Base-by-base conservation (phyloP, 2,888 invertebrate species). In the Alloplasta piceator region DNA sequence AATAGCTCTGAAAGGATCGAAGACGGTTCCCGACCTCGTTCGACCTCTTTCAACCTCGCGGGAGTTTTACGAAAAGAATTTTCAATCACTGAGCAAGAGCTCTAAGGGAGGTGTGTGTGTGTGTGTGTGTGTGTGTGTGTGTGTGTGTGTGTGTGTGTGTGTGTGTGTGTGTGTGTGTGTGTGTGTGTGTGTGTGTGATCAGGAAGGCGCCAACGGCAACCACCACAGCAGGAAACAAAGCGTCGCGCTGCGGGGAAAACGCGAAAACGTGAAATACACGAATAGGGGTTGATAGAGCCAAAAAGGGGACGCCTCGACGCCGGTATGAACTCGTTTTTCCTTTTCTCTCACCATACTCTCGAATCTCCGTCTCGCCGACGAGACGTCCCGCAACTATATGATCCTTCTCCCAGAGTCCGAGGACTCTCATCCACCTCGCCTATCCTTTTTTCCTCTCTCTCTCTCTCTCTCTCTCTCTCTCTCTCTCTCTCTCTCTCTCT, bases 231-330 rank as follows among this genome's bases (percentile, higher is more conserved):
- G 78, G 67, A 72, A 67, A 72, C 78, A 78, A 73, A 73, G 67
- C 66, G 60, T 61, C 73, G 26, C 56, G 26, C 26, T 26, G 26
- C 26, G 26, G 26, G 26, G 26, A 26, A 26, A 26, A 26, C 26
- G 26, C 26, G 26, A 26, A 64, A 77, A 66, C 56, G 64, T 12
- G 26, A 61, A 55, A 67, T 10, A 67, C 52, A 26, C 26, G 26
- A 26, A 26, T 3, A 61, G 55, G 73, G 67, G 61, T 56, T 68
- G 55, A 56, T 12, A 36, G 26, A 39, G 67, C 55, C 46, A 48
- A 74, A 78, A 78, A 73, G 56, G 16, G 73, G 73, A 63, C 73
- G 73, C 63, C 67, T 52, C 78, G 61, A 78, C 72, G 52, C 66
- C 73, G 26, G 38, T 39, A 52, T 55, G 41, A 73, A 78, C 55